A percentile compares a stretch with the other conserved stretches of the same genome.
phyloP scores from a whole-genome alignment of 2,888 invertebrate genomes.

The Mellilla xanthometata region DNA sequence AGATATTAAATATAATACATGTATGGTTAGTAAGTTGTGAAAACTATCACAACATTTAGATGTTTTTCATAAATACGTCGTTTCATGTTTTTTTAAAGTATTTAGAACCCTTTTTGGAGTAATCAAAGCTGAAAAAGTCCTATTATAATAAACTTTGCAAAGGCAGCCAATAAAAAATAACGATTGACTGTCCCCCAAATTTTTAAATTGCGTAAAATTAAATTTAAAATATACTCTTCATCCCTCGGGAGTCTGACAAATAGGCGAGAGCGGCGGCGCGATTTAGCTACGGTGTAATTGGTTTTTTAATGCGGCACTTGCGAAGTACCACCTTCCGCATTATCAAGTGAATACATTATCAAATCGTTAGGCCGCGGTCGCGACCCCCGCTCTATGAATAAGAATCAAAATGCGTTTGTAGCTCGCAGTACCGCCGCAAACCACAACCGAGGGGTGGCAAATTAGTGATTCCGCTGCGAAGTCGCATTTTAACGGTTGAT shows the following conservation, averaged over 20 bases:
- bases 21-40: too few species aligned
- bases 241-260: conserved; percentile 80
- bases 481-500: conserved; percentile 68
- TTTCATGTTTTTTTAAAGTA: too few species aligned
- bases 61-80: too few species aligned
- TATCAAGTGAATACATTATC: conserved; percentile 83
- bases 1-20: too few species aligned
- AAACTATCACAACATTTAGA: too few species aligned
- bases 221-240: conserved; percentile 79
- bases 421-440: conserved; percentile 50
- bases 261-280: conserved; percentile 71
- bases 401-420: conserved; percentile 74
- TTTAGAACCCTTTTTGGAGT: too few species aligned
- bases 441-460: conserved; percentile 64
- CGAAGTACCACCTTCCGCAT: conserved; percentile 79
- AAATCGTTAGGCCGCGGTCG: conserved; percentile 76
- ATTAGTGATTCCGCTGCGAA: conserved; percentile 66
- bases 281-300: conserved; percentile 81
- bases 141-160: conserved; percentile 65
- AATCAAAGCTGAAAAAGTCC: conserved; percentile 41
- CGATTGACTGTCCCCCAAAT: conserved; percentile 68
- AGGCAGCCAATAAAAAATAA: conserved; percentile 70
- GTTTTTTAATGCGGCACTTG: conserved; percentile 80
- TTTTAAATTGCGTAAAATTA: conserved; percentile 82
- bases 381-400: conserved; percentile 71